Conservation (phyloP, 2,888 invertebrate species). For the Pyrgus malvae region DNA sequence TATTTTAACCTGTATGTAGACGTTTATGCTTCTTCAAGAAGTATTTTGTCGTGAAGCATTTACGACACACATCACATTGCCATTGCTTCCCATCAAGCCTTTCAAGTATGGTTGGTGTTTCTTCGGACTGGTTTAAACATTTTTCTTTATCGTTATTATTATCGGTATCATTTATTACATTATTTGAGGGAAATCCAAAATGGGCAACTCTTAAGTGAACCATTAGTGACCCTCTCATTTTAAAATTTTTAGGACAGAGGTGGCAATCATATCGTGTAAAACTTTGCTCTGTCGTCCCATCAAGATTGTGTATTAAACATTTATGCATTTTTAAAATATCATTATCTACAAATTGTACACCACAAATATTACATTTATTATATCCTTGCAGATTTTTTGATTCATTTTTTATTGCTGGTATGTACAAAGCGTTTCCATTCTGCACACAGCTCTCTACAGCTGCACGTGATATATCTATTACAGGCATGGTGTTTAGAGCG, state of each 20-base stretch:
- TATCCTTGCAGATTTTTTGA: constrained; percentile 45
- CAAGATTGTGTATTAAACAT: constrained; percentile 85
- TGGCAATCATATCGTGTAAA: constrained; percentile 85
- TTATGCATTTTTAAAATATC: constrained; percentile 88
- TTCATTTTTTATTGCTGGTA: constrained; percentile 53
- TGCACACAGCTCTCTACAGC: constrained; percentile 43
- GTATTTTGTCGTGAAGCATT: constrained; percentile 94
- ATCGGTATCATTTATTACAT: constrained; percentile 34
- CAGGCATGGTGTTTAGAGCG: constrained; percentile 59
- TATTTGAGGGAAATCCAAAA: constrained; percentile 77
- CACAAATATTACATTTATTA: constrained; percentile 85
- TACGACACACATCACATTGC: constrained; percentile 92
- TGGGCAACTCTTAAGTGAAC: constrained; percentile 92
- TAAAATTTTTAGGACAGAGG: constrained; percentile 89
- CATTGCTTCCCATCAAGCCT: constrained; percentile 88
- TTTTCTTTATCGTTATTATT: constrained; percentile 40
- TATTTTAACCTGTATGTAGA: constrained; percentile 88
- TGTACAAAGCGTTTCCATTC: constrained; percentile 45
- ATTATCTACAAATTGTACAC: constrained; percentile 85
- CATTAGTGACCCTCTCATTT: constrained; percentile 91
- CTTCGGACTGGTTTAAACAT: constrained; percentile 34
- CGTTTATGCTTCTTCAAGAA: constrained; percentile 94
- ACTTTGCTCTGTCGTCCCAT: constrained; percentile 56
- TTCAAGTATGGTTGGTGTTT: constrained; percentile 46
- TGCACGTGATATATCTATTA: constrained; percentile 56